Evolutionary conservation across 2,113 vertebrate species (phyloP).

Genomic region (Hydrochoerus hydrochaeris): DNA sequence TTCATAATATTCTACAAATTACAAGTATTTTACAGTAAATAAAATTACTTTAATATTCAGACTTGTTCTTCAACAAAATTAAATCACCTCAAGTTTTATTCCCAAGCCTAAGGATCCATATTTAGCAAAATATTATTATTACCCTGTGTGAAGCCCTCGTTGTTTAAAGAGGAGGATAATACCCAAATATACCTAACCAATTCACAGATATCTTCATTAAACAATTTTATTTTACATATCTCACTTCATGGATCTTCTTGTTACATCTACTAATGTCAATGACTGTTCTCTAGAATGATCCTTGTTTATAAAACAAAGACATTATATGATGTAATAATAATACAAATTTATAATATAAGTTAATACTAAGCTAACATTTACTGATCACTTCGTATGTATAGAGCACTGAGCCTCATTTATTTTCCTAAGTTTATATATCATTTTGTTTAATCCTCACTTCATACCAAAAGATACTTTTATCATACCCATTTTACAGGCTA

Average conservation of each 20-base stretch:
- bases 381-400: neutral
- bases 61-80: neutral
- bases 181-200: neutral
- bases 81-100: neutral
- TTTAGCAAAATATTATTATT: slow-evolving; percentile 10
- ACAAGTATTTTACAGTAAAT: slow-evolving; percentile 6
- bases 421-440: neutral
- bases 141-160: neutral
- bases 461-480: neutral
- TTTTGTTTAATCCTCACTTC: neutral
- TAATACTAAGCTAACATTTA: neutral
- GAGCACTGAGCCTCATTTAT: neutral
- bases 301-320: slow-evolving; percentile 8
- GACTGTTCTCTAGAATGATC: neutral
- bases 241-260: neutral
- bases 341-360: slow-evolving; percentile 2
- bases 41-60: slow-evolving; percentile 14
- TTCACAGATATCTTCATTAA: neutral
- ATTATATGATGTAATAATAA: neutral
- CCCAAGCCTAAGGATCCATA: neutral
- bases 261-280: neutral
- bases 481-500: neutral
- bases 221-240: neutral
- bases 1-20: slow-evolving; percentile 34
- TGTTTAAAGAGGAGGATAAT: neutral